Base-by-base conservation (phyloP, 2,113 vertebrate species). In the Neopipo cinnamomea region DNA sequence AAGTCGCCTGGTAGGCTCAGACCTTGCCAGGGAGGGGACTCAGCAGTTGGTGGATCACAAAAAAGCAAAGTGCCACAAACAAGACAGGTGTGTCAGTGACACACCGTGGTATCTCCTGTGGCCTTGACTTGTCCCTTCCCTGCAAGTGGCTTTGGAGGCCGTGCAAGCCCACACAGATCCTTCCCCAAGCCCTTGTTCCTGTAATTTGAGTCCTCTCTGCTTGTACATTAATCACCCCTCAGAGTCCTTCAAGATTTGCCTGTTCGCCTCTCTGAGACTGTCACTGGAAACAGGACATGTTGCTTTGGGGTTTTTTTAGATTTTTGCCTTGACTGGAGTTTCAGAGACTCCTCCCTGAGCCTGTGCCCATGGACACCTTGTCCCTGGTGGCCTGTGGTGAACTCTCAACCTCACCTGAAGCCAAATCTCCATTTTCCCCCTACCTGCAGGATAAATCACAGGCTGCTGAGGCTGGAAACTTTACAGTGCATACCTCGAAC, bases 1-100 rank as follows among this genome's bases (percentile, higher is more conserved):
- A 10, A 33, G 66, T 10, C 9, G 23, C 18, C 10, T 1, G 0
- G 6, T 0, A 2, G 0, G 5, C n/a, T 14, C 68, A 10, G 31
- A n/a, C 44, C 56, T 41, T 4, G 7, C 31, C 25, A 8, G 61
- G 41, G 3, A 31, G 13, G 63, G 28, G 5, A 22, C 8, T 24
- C 24, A 0, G 3, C 0, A 37, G 41, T 33, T 20, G 19, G 42
- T 3, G 24, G 39, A 1, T 9, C 30, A 23, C 4, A 21, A n/a
- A 49, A 63, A 14, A 33, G 12, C 20, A 4, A 31, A 76, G 39
- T 23, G 19, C 25, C 17, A 2, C 23, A 10, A 4, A 21, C 8
- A 8, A 3, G 5, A 20, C 4, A 7, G 20, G 25, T 7, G 2
- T 7, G 12, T 1, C 8, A 31, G n/a, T 37, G 76, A 20, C 24